These are phyloP conservation scores for Sitophilus oryzae DNA, from an alignment of 1,140 invertebrate species.

Conservation along the genomic window DNA sequence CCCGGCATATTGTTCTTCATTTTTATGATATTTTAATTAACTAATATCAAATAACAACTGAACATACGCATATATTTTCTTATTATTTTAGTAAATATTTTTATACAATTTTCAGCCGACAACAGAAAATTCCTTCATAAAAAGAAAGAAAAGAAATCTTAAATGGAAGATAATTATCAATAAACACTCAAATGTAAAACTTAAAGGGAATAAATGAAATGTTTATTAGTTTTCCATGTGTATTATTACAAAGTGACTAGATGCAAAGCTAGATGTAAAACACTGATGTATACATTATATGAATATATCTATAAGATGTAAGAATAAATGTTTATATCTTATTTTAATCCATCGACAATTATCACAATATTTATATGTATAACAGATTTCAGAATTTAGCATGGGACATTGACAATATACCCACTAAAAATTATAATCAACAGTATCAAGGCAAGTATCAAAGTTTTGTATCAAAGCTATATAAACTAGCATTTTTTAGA, in stretches of 20 bases:
- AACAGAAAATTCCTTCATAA: conserved; percentile 3
- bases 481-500: no score
- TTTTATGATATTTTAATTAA: background rate
- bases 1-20: background rate
- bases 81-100: conserved; percentile 13
- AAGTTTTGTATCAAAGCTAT: no score
- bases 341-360: no score
- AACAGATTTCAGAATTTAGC: no score
- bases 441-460: no score
- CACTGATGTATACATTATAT: background rate
- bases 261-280: no score
- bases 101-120: background rate
- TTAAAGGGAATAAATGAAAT: background rate
- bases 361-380: background rate
- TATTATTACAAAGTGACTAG: conserved; percentile 3
- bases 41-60: background rate
- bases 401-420: no score
- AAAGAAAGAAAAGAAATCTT: conserved; percentile 14
- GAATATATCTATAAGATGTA: background rate
- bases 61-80: background rate
- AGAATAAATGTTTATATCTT: background rate
- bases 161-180: conserved; percentile 29
- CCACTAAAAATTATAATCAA: no score
- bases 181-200: conserved; percentile 14
- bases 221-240: background rate